Evolutionary conservation across 2,113 vertebrate genomes (phyloP).

Genomic region (Fulmarus glacialis): DNA sequence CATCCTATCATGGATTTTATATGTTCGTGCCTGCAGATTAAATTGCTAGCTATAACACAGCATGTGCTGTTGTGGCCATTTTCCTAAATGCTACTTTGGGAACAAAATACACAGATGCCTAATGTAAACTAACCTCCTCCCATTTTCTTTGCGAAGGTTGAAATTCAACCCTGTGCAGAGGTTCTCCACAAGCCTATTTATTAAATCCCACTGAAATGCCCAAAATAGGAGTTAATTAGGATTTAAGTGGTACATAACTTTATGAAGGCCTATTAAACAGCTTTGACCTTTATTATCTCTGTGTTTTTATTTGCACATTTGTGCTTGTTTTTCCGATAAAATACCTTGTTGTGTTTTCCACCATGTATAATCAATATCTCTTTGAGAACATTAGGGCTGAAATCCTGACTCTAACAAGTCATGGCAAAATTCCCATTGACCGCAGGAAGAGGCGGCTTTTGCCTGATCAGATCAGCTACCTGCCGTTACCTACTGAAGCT

Average conservation of each 20-base stretch:
- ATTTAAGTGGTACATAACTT: conserved; percentile 37
- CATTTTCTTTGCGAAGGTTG: neutral
- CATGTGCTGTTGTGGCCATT: conserved; percentile 10
- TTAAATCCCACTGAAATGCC: conserved; percentile 19
- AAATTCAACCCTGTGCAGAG: conserved; percentile 13
- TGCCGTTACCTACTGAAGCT: neutral
- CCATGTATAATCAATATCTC: neutral
- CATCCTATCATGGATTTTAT: neutral
- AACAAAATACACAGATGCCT: conserved; percentile 43
- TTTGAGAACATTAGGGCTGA: neutral
- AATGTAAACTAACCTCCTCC: conserved; percentile 26
- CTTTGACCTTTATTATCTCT: conserved; percentile 14
- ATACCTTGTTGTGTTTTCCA: neutral
- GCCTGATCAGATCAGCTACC: neutral
- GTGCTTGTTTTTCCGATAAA: neutral
- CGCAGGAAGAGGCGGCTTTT: neutral
- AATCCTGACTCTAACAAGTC: neutral
- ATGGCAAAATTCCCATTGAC: neutral
- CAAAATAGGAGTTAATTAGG: conserved; percentile 23
- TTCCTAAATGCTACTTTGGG: conserved; percentile 41
- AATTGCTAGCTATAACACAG: conserved; percentile 53
- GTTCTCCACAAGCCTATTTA: neutral
- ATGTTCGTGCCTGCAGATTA: conserved; percentile 40
- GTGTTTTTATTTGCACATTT: neutral
- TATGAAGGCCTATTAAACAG: conserved; percentile 12